Conservation (phyloP, 2,888 invertebrate genomes). For the Chloromyia formosa region DNA sequence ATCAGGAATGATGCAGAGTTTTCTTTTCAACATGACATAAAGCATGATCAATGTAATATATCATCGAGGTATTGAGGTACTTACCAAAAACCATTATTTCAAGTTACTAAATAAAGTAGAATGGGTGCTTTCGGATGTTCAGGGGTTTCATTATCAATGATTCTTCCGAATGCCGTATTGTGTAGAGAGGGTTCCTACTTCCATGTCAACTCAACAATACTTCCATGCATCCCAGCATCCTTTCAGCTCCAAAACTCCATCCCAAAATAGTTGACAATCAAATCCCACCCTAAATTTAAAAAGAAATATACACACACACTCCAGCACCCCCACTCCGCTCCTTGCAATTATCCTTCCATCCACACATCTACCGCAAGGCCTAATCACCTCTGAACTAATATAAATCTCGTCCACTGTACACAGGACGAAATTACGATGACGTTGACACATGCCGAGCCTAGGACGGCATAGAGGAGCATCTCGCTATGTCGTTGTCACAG, state of each 20-base stretch:
- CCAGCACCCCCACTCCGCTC: neutral
- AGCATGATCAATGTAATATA: no score
- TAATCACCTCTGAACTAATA: neutral
- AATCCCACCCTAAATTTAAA: neutral
- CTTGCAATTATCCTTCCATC: neutral
- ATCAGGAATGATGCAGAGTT: no score
- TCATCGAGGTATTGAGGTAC: no score
- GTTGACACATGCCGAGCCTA: constrained; percentile 15
- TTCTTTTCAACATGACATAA: no score
- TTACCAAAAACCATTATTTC: no score
- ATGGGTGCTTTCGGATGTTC: no score
- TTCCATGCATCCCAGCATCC: no score
- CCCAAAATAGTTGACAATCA: neutral
- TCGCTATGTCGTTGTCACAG: constrained; percentile 15
- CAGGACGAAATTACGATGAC: constrained; percentile 15
- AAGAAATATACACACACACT: neutral
- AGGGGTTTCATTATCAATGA: no score
- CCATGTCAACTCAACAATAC: no score
- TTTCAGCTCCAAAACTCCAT: neutral
- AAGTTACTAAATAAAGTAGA: no score
- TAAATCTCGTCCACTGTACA: constrained; percentile 27
- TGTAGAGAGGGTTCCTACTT: no score
- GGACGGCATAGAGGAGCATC: neutral
- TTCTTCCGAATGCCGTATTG: no score
- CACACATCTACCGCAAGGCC: neutral